A percentile compares a stretch with the other conserved stretches of the same genome.
Evolutionary conservation across 37 sponge, comb jelly and placozoan species (phyloP).

Genomic region (Dysidea cf. avara): DNA sequence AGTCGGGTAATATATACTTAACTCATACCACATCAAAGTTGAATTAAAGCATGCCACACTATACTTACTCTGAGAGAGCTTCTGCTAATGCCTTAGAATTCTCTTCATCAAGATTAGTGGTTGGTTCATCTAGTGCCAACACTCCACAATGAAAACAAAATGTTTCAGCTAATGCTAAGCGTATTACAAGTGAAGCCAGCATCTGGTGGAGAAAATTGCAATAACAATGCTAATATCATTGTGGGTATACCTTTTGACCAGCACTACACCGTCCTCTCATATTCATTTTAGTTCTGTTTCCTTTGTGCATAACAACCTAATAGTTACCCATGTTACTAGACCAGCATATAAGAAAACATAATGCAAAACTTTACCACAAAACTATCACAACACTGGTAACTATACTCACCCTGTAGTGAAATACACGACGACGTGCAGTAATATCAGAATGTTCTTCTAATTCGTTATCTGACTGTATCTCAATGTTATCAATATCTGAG

Average conservation of each 20-base stretch:
- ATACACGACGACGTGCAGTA: conserved; percentile 38
- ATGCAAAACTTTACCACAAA: too few relatives aligned
- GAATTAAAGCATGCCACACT: too few relatives aligned
- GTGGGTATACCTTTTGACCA: conserved; percentile 90
- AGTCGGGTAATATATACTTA: too few relatives aligned
- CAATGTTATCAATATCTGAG: conserved; percentile 90
- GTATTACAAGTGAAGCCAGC: conserved; percentile 90
- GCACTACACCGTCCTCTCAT: conserved; percentile 98
- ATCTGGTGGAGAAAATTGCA: conserved; percentile 20
- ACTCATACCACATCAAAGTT: too few relatives aligned
- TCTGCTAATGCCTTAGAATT: conserved; percentile 88
- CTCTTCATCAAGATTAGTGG: conserved; percentile 93
- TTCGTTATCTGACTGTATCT: conserved; percentile 71
- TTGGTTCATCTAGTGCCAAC: conserved; percentile 96
- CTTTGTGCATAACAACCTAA: conserved; percentile 92
- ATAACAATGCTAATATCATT: not conserved
- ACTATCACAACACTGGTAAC: too few relatives aligned
- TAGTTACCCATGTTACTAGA: too few relatives aligned
- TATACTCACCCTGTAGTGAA: conserved; percentile 76
- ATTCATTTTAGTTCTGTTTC: conserved; percentile 72
- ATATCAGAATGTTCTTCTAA: conserved; percentile 6
- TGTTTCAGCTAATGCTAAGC: conserved; percentile 96
- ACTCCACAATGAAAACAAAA: conserved; percentile 95
- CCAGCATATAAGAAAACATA: too few relatives aligned
- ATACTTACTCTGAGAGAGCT: conserved; percentile 76